phyloP scores from a whole-genome alignment of 1,140 invertebrate species.

The Chrysoperla carnea region DNA sequence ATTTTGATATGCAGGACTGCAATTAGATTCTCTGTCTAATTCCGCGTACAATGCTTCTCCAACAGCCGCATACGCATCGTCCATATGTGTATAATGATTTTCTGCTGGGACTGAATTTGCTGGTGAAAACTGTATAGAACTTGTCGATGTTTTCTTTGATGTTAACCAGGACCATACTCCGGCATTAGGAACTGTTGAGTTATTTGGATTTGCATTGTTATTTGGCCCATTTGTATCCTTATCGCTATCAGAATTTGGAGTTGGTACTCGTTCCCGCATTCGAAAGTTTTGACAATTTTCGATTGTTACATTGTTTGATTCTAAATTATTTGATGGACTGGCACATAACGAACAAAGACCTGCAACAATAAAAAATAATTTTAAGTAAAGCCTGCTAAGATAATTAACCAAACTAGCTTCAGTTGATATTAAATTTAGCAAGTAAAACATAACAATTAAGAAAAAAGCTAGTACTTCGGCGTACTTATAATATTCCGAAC shows the following conservation, averaged over 20 bases:
- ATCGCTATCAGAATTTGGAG: neutral
- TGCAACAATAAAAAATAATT: too few relatives aligned
- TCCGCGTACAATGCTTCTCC: conserved; percentile 48
- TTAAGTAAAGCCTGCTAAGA: too few relatives aligned
- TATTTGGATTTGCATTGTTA: too few relatives aligned
- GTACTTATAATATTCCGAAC: too few relatives aligned
- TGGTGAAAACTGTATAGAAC: conserved; percentile 24
- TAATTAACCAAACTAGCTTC: too few relatives aligned
- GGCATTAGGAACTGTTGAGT: conserved; percentile 18
- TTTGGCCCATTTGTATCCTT: too few relatives aligned
- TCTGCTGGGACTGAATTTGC: conserved; percentile 31
- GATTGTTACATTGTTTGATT: too few relatives aligned
- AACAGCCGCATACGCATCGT: conserved; percentile 34
- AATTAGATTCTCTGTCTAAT: conserved; percentile 34
- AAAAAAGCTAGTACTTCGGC: too few relatives aligned
- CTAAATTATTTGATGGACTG: too few relatives aligned
- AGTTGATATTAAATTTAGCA: too few relatives aligned
- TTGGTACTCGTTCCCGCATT: neutral
- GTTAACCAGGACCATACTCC: conserved; percentile 47
- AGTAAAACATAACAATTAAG: too few relatives aligned
- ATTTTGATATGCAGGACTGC: conserved; percentile 47
- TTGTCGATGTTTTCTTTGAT: conserved; percentile 25
- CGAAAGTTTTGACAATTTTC: neutral
- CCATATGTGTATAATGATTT: conserved; percentile 54
- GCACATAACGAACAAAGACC: too few relatives aligned